These are phyloP conservation scores for Drosophila parvula DNA, from an alignment of 1,140 invertebrate species.

Conservation along the genomic window DNA sequence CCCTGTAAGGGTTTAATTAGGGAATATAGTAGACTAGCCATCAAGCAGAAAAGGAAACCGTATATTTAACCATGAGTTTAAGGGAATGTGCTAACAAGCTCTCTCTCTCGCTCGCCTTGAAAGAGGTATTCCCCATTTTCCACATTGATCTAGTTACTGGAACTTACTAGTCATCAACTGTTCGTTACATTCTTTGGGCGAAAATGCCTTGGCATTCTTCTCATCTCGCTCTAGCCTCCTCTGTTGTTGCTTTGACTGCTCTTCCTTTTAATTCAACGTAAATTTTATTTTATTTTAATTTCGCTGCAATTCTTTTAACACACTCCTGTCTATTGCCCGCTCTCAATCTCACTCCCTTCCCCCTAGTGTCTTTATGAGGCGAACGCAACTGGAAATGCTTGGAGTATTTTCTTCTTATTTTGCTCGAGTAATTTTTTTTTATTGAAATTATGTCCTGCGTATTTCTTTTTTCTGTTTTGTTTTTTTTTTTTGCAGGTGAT, in stretches of 20 bases:
- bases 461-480: constrained; percentile 23
- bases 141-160: neutral
- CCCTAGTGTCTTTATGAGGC: constrained; percentile 43
- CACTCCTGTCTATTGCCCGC: constrained; percentile 18
- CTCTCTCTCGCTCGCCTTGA: too few relatives aligned
- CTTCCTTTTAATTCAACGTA: constrained; percentile 78
- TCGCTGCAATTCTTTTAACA: constrained; percentile 78
- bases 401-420: constrained; percentile 18
- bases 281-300: constrained; percentile 83
- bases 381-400: constrained; percentile 18
- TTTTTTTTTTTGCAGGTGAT: constrained; percentile 40
- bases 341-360: constrained; percentile 1
- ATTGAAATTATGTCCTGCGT: constrained; percentile 57
- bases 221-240: neutral
- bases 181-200: neutral
- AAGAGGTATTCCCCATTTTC: neutral
- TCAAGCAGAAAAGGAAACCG: too few relatives aligned
- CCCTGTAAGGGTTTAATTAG: constrained; percentile 18
- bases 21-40: neutral
- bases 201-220: constrained; percentile 19
- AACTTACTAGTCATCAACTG: neutral
- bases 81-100: too few relatives aligned
- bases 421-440: constrained; percentile 27
- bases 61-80: too few relatives aligned
- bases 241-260: constrained; percentile 61